Evolutionary conservation across 2,797 vertebrate genomes (phyloP).

Genomic region (Calcarius lapponicus): DNA sequence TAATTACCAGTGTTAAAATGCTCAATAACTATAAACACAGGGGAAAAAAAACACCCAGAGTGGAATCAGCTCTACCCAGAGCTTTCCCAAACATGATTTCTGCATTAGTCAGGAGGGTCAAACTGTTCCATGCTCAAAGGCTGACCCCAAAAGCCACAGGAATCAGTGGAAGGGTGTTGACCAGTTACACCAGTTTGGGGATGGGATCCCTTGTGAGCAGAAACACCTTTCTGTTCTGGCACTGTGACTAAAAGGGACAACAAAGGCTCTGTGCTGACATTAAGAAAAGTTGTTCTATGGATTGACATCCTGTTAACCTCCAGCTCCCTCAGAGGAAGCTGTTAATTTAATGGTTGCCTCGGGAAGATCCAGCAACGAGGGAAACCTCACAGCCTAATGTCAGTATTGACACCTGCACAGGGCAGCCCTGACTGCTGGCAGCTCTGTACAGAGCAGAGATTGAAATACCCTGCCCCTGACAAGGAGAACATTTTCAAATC

Average conservation of each 20-base stretch:
- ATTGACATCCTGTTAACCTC: conserved; percentile 35
- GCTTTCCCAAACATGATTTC: not conserved
- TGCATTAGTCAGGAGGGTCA: not conserved
- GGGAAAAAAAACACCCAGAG: not conserved
- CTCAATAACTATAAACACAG: not conserved
- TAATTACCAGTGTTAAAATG: conserved; percentile 22
- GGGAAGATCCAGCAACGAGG: not conserved
- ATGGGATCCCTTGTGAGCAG: not conserved
- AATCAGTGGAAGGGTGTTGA: not conserved
- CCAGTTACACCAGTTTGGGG: not conserved
- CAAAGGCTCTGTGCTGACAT: not conserved
- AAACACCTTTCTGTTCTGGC: conserved; percentile 26
- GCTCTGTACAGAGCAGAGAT: not conserved
- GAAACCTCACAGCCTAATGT: not conserved
- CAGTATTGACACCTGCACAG: not conserved
- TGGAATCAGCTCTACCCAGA: not conserved
- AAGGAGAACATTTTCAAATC: not conserved
- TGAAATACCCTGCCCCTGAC: not conserved
- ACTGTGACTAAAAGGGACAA: not conserved
- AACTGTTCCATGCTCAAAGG: not conserved
- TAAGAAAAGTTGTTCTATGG: not conserved
- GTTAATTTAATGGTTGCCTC: not conserved
- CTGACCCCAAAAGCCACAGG: not conserved
- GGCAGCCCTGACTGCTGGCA: not conserved
- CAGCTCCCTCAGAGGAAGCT: conserved; percentile 4